Evolutionary conservation across 2,888 invertebrate species (phyloP), one percentile per base, ranked within the genome.

Genomic region (Orthonevra nobilis): DNA sequence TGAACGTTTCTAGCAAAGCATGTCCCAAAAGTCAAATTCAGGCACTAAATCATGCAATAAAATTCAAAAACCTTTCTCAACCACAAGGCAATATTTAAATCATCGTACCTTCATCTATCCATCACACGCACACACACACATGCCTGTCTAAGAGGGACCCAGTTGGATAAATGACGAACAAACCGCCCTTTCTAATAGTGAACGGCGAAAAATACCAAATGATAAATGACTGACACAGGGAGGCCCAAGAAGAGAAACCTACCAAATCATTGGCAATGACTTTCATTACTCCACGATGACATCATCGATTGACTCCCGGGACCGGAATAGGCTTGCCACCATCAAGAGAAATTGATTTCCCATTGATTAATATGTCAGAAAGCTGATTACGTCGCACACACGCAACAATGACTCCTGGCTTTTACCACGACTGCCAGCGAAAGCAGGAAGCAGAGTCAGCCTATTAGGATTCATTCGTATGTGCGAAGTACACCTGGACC

Each of bases 231-330:
- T 38, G 30, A 61, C 26, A 58, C 30, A 52, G n/a, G 14, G 32
- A 1, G 36, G n/a, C n/a, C n/a, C n/a, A 58, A 26, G 32, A 44
- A 23, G 6, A 48, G 52, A 38, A 66, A 79, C 54, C 48, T 34
- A 46, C 72, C 60, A 40, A 64, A 66, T 73, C 79, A 79, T 68
- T 68, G 66, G 14, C 66, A 73, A 61, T 79, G 79, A 79, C 79
- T 79, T 79, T 79, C 79, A 79, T 79, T 79, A 79, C 61, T 66
- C 66, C 19, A 48, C 73, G 73, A 79, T 79, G 79, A 73, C 73
- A 73, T 61, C 73, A 79, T 79, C 73, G 68, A 79, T 73, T 72
- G 79, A 73, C 66, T 73, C 10, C 26, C 20, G 19, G 5, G 32
- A 19, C 61, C 17, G 26, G 34, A 48, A 64, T 32, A 42, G 32